These are phyloP conservation scores for Drosophila lini DNA, from an alignment of 1,140 invertebrate genomes.

Conservation along the genomic window DNA sequence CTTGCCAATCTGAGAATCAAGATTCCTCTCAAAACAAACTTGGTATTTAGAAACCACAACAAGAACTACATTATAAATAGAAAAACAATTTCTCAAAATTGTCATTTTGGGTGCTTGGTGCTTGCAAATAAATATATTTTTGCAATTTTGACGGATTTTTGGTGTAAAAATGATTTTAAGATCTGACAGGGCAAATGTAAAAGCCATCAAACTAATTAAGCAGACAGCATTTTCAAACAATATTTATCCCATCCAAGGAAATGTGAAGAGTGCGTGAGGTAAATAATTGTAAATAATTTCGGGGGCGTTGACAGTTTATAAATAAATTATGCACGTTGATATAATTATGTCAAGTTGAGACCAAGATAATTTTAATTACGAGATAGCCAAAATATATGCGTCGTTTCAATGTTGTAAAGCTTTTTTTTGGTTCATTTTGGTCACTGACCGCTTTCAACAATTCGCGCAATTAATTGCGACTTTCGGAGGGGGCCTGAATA, in stretches of 20 bases:
- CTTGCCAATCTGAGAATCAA: background rate
- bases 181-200: conserved; percentile 30
- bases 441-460: conserved; percentile 42
- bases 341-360: conserved; percentile 48
- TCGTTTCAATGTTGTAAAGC: conserved; percentile 20
- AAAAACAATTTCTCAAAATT: conserved; percentile 22
- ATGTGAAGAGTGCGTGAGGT: conserved; percentile 17
- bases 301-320: conserved; percentile 36
- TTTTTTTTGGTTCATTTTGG: conserved; percentile 12
- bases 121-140: conserved; percentile 20
- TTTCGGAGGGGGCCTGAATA: background rate
- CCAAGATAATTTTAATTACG: conserved; percentile 8
- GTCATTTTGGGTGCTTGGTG: conserved; percentile 23
- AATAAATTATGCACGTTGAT: conserved; percentile 27
- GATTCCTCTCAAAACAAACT: background rate
- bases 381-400: conserved; percentile 14
- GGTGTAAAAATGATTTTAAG: conserved; percentile 6
- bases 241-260: conserved; percentile 29
- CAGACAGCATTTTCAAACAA: background rate
- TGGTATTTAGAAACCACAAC: background rate
- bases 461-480: conserved; percentile 23
- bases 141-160: conserved; percentile 11
- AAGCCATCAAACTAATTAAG: conserved; percentile 46
- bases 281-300: background rate
- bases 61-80: conserved; percentile 24